Evolutionary conservation across 2,797 vertebrate genomes (phyloP), one percentile per base, ranked within the genome.

Genomic region (Glyptemys insculpta): DNA sequence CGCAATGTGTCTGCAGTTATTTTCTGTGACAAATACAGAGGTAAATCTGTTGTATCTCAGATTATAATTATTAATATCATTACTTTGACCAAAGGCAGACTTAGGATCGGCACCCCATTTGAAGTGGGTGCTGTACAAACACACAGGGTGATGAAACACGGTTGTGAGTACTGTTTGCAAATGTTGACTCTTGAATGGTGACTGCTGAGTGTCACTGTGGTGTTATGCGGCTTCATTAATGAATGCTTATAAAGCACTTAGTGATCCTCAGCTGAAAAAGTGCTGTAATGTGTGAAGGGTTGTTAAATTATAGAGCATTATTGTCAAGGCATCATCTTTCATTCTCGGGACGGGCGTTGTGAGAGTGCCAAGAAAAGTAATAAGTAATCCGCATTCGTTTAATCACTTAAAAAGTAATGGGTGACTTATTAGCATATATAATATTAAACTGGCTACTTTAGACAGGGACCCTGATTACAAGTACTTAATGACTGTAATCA

Each of bases 321-420:
- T 97, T 97, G 96, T 97, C 96, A 97, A 96, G 94, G 89, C 94
- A 81, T 95, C 91, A 95, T 97, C 94, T 94, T 96, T 97, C 97
- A 96, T 97, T 93, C 95, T 88, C 78, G 0, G 92, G 94, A 96
- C 93, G 93, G 96, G 96, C 83, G 84, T 90, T 96, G 93, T 82
- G 94, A 96, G 95, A 95, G 96, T 97, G 93, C 97, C 96, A 97
- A 94, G 92, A 89, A 92, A 96, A 95, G 92, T 95, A 94, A 91
- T 96, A 96, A 96, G 96, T 97, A 96, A 95, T 97, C 96, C 94
- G 92, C 96, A 96, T 97, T 97, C 96, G 87, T 94, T 92, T 95
- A 89, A 85, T 95, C 94, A 96, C 95, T 95, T 79, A 97, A 94
- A 95, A 95, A 92, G 96, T 95, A 96, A 92, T 95, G 92, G 94